Conservation (phyloP, 2,888 invertebrate genomes). For the Agrypnus murinus region DNA sequence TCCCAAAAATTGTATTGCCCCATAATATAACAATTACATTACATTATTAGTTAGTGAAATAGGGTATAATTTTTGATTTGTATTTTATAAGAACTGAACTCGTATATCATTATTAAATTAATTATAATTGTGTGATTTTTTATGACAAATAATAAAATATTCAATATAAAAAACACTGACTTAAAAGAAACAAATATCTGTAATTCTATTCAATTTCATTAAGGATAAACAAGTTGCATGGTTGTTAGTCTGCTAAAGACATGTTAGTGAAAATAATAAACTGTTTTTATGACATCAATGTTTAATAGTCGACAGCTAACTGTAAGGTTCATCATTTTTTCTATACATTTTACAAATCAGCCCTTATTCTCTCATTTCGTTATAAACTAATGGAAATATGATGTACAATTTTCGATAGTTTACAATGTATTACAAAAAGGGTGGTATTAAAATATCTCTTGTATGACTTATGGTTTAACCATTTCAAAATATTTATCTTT, state of each 20-base stretch:
- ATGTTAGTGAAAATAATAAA: slow-evolving; percentile 56
- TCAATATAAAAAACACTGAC: no score
- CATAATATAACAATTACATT: no score
- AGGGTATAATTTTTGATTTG: no score
- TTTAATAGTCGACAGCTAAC: slow-evolving; percentile 57
- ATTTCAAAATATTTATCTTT: background rate
- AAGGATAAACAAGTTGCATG: slow-evolving; percentile 49
- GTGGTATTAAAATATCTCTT: slow-evolving; percentile 20
- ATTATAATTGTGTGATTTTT: no score
- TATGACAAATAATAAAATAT: no score
- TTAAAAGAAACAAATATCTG: no score
- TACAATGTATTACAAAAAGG: slow-evolving; percentile 41
- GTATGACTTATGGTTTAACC: background rate
- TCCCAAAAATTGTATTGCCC: no score
- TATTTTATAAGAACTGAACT: no score
- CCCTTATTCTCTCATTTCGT: slow-evolving; percentile 70
- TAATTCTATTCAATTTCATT: slow-evolving; percentile 46
- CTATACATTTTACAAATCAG: slow-evolving; percentile 69
- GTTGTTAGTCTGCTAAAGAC: slow-evolving; percentile 43
- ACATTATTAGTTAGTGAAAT: no score
- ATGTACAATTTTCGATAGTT: slow-evolving; percentile 59
- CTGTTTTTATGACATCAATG: slow-evolving; percentile 54
- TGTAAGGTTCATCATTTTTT: slow-evolving; percentile 60
- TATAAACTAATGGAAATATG: slow-evolving; percentile 68
- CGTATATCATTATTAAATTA: no score